Conservation (phyloP, 2,797 vertebrate genomes). For the Helostoma temminkii region DNA sequence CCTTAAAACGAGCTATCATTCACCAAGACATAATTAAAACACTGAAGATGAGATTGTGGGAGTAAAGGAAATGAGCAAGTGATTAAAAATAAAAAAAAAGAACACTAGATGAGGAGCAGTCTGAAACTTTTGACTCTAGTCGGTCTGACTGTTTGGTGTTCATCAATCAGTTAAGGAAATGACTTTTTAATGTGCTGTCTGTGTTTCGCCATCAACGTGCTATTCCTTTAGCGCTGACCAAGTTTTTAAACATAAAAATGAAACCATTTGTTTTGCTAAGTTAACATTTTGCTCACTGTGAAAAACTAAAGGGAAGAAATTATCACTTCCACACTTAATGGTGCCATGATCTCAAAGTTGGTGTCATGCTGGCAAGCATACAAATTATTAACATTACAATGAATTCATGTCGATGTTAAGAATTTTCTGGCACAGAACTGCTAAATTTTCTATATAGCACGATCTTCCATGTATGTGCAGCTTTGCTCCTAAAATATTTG, state of each 20-base stretch:
- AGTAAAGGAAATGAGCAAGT: conserved; percentile 79
- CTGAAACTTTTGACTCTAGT: conserved; percentile 62
- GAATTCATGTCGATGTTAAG: background rate
- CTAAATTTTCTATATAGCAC: background rate
- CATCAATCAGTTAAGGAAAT: conserved; percentile 49
- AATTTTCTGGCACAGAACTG: background rate
- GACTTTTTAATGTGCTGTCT: conserved; percentile 35
- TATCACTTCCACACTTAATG: background rate
- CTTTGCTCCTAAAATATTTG: conserved; percentile 19
- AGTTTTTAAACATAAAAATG: background rate
- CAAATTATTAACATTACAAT: background rate
- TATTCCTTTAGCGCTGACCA: background rate
- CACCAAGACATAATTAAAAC: conserved; percentile 79
- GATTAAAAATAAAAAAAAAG: conserved; percentile 71
- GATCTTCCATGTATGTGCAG: background rate
- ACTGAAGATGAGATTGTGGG: conserved; percentile 75
- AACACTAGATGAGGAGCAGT: conserved; percentile 54
- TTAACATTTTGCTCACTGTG: background rate
- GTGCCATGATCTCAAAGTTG: background rate
- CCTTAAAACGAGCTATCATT: conserved; percentile 65
- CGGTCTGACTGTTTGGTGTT: conserved; percentile 57
- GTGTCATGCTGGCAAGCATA: background rate
- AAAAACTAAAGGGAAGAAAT: background rate
- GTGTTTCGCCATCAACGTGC: conserved; percentile 30
- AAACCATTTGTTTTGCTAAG: too few relatives aligned